Evolutionary conservation across 2,888 invertebrate genomes (phyloP), one percentile per base, ranked within the genome.

Genomic region (Liodrosophila aerea): DNA sequence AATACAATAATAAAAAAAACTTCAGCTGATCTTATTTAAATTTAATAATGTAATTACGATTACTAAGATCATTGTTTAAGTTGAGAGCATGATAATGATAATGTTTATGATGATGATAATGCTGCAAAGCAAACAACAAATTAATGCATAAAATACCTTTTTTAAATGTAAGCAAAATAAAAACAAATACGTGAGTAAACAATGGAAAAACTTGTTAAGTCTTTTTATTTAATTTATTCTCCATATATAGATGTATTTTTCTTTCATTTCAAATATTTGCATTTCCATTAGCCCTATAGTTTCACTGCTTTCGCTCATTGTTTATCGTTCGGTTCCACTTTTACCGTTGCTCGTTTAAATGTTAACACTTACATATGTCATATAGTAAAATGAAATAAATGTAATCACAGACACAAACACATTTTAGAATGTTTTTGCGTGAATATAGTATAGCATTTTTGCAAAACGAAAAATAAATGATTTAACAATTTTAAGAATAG

Each of bases 11-110:
- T 37, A 40, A 30, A 60, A n/a, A 34, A 52, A 54, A 73, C 73
- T 83, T 77, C 77, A 83, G 81, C 77, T 77, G 77, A 77, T 77
- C 77, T 77, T 76, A 80, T 73, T 80, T 77, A 73, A 80, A 81
- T 77, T 64, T 64, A 80, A 73, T 76, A 66, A 73, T 84, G 62
- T 77, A 66, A 73, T 69, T 76, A 76, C 73, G 80, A 62, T 77
- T 77, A 80, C 76, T 77, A 83, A 76, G 81, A 83, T 83, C 80
- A 80, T 82, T 83, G 59, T 73, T 73, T 83, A 80, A 66, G 76
- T 80, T 77, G 65, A 75, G 75, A 75, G 75, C 64, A 74, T 76
- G 46, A 69, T 69, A 57, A 54, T 49, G 54, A 50, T 46, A 22
- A 22, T 22, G 22, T 22, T 22, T 22, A 39, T 36, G 4, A 43